Percentiles rank a stretch among this genome's conserved stretches.
phyloP scores from a whole-genome alignment of 2,113 vertebrate genomes.

The Clinocottus analis region DNA sequence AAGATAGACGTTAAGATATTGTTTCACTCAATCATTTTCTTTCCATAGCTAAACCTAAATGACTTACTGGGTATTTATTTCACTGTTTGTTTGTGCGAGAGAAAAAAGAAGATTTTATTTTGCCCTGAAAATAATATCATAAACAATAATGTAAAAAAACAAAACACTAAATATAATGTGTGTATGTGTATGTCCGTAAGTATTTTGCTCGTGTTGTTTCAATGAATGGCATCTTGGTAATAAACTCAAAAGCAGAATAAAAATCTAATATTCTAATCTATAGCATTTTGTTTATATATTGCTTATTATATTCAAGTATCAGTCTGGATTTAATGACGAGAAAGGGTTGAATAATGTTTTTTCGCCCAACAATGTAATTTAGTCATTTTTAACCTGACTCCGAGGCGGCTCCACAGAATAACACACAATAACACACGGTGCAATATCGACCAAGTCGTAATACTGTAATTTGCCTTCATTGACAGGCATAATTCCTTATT shows the following conservation, averaged over 20 bases:
- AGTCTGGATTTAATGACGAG: neutral
- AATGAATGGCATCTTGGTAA: neutral
- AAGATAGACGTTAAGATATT: neutral
- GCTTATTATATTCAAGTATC: neutral
- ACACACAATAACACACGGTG: neutral
- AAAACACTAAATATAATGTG: neutral
- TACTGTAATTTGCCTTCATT: neutral
- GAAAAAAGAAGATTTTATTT: neutral
- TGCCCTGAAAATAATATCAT: neutral
- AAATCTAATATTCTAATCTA: neutral
- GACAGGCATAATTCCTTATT: neutral
- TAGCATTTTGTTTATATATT: neutral
- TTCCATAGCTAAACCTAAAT: neutral
- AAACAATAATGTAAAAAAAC: neutral
- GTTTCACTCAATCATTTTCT: neutral
- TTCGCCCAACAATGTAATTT: neutral
- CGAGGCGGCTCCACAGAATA: neutral
- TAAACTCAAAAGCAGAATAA: neutral
- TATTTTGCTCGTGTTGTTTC: neutral
- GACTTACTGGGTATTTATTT: neutral
- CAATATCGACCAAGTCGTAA: neutral
- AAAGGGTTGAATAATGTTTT: neutral
- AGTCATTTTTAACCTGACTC: neutral
- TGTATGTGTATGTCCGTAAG: slow-evolving; percentile 12
- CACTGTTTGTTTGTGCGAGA: neutral